Evolutionary conservation across 2,797 vertebrate species (phyloP).

Genomic region (Silurus lanzhouensis): DNA sequence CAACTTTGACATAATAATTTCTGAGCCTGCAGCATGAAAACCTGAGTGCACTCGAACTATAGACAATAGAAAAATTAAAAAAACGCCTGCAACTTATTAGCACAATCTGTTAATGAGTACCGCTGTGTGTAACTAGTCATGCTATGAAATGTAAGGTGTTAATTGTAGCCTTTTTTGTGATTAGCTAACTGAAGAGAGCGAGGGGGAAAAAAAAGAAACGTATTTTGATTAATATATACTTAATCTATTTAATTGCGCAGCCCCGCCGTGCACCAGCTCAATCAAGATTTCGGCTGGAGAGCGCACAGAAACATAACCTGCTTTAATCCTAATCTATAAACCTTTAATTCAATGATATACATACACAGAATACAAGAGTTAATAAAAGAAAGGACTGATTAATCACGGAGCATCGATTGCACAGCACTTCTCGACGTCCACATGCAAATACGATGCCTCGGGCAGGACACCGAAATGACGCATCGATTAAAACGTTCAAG

Average conservation of each 20-base stretch:
- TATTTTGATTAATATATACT: conserved; percentile 9
- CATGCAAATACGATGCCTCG: conserved; percentile 68
- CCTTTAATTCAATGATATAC: neutral
- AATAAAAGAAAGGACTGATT: neutral
- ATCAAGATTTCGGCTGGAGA: neutral
- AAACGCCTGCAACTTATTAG: neutral
- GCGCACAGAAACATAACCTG: neutral
- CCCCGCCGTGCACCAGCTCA: too few species aligned
- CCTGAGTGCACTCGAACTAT: neutral
- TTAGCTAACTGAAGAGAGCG: neutral
- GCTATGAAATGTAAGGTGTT: neutral
- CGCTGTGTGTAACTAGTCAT: neutral
- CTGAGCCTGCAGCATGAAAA: neutral
- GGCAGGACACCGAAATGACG: conserved; percentile 66
- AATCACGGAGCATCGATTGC: conserved; percentile 36
- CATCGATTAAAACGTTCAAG: conserved; percentile 70
- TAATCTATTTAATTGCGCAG: conserved; percentile 5
- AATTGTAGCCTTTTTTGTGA: conserved; percentile 11
- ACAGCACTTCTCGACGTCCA: conserved; percentile 54
- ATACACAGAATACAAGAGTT: neutral
- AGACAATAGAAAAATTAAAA: neutral
- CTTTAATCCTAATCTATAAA: neutral
- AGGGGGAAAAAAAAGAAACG: too few species aligned
- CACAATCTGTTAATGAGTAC: conserved; percentile 12
- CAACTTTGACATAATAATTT: neutral